Base-by-base conservation (phyloP, 2,113 vertebrate genomes). In the Hassar affinis region DNA sequence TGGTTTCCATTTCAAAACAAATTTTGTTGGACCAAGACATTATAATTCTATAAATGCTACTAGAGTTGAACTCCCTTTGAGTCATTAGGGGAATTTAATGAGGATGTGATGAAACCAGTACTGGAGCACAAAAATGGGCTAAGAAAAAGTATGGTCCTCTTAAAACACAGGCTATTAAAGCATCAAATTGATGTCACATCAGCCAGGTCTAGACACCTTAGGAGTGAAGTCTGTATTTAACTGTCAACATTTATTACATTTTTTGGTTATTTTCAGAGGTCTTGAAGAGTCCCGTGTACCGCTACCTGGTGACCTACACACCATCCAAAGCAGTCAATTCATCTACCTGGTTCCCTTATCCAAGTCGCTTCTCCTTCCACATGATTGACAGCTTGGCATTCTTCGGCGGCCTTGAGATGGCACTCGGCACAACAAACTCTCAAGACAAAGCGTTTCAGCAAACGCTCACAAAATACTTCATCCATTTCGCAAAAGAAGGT, bases 291-390 rank as follows among this genome's bases (percentile, higher is more conserved):
- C 93, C 94, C 0, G 94, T 95, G 76, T 94, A 95, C 54, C 94
- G 94, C 8, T 95, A 95, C 71, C 54, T 95, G 81, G 93, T 95
- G 86, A 94, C 88, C 0, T 83, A 94, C 87, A 94, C 91, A 0
- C 94, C 94, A 6, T 94, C 94, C 0, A 80, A 82, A 27, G 87
- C 90, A 0, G 79, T 84, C 7, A 77, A 84, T 82, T 0, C 30
- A 0, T 82, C 85, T 5, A 8, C 9, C 3, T 71, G 88, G 75
- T 45, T 94, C 74, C 27, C 87, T 0, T 95, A 91, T 84, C 76
- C 89, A 6, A 90, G 91, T 81, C 93, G 92, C 79, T 95, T 95
- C 88, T 85, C 95, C 84, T 94, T 94, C 88, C 94, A 95, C 85
- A 9, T 80, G 0, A 86, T 95, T 85, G 95, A 95, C 82, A 75